Conservation (phyloP, 1,140 invertebrate genomes). For the Pseudomyrmex pallidus region DNA sequence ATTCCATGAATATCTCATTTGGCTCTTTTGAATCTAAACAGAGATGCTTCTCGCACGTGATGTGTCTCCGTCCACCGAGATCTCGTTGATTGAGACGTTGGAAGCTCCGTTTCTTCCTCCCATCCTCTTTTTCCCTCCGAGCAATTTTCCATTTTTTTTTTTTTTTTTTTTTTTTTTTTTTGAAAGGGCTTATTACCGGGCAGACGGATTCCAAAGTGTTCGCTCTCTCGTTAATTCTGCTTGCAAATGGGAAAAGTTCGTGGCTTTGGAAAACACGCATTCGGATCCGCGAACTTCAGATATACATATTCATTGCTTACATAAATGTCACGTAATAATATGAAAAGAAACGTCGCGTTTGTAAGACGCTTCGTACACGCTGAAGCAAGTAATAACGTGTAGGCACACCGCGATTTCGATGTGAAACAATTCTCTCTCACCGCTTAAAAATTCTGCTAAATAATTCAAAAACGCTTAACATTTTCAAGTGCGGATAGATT, state of each 20-base stretch:
- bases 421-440: background rate
- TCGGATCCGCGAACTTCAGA: slow-evolving; percentile 7
- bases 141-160: slow-evolving; percentile 5
- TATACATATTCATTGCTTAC: background rate
- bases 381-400: background rate
- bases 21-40: slow-evolving; percentile 68
- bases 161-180: background rate
- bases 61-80: slow-evolving; percentile 24
- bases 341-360: background rate
- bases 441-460: no score
- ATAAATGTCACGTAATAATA: background rate
- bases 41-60: slow-evolving; percentile 30
- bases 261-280: slow-evolving; percentile 24
- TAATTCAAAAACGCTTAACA: background rate
- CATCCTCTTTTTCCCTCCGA: background rate
- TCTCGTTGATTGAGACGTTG: slow-evolving; percentile 64
- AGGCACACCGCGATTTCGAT: background rate
- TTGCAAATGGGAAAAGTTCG: slow-evolving; percentile 39
- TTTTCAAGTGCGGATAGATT: background rate
- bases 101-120: background rate
- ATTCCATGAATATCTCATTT: slow-evolving; percentile 72
- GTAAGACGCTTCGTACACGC: background rate
- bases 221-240: slow-evolving; percentile 61
- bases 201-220: slow-evolving; percentile 61
- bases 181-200: slow-evolving; percentile 49